Conservation (phyloP, 2,113 vertebrate species). For the Gallinago paraguaiae region DNA sequence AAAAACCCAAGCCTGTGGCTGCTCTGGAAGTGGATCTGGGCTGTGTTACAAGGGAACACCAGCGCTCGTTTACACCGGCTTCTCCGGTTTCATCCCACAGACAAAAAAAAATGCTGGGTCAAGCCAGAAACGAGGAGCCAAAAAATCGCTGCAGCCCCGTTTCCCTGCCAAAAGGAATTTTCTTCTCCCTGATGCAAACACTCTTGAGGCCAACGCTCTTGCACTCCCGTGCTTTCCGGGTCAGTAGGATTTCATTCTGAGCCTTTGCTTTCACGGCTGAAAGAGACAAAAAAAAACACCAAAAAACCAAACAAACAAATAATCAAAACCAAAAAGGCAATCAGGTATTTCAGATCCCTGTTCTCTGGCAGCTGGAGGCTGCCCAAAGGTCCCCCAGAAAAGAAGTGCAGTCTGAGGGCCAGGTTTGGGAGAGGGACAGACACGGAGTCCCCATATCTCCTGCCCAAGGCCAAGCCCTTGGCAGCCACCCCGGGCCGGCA, state of each 20-base stretch:
- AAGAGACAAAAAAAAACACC: too few species aligned
- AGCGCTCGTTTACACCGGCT: fast-evolving
- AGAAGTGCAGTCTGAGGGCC: fast-evolving
- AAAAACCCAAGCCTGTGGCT: fast-evolving
- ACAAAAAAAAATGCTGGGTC: not conserved
- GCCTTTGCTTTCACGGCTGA: not conserved
- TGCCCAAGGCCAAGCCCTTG: not conserved
- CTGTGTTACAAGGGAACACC: not conserved
- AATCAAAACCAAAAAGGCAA: not conserved
- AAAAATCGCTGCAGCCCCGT: fast-evolving
- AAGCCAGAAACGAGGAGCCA: not conserved
- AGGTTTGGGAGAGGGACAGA: too few species aligned
- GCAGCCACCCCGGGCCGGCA: fast-evolving
- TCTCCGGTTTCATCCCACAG: not conserved
- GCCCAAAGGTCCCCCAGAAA: not conserved
- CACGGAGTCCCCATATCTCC: too few species aligned
- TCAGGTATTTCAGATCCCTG: too few species aligned
- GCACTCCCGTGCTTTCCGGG: fast-evolving
- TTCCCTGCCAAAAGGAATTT: not conserved
- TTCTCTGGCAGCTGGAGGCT: fast-evolving
- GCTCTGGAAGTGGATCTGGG: not conserved
- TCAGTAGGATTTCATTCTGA: not conserved
- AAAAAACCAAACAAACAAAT: too few species aligned
- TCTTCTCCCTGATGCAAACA: not conserved
- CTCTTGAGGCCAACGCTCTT: fast-evolving